Base-by-base conservation (phyloP, 2,888 invertebrate species). In the Drosophila algonquin region DNA sequence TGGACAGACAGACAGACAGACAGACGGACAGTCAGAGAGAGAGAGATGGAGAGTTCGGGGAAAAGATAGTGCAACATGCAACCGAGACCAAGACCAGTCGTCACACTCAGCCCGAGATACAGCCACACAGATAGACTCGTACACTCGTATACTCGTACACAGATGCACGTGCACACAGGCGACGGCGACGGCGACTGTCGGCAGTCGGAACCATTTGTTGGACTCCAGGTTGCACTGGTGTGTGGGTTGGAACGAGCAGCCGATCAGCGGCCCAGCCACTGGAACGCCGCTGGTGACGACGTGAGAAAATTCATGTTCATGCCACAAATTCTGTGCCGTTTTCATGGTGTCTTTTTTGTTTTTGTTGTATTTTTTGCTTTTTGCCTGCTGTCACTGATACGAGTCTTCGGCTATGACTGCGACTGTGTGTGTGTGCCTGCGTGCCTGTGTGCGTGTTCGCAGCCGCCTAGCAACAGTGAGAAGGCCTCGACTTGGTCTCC, bases 281-380 rank as follows among this genome's bases (percentile, higher is more conserved):
- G 56, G 63, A 73, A 57, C 70, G 48, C 58, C 71, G 79, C 58
- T 72, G 79, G 76, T 82, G 84, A 59, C 85, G 87, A 85, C 87
- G 87, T 87, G 84, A 85, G 86, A 87, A 85, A 87, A 83, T 80
- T 78, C 85, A 85, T 87, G 88, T 83, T 79, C 82, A 83, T 87
- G 83, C 85, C 80, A 85, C 83, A 85, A 80, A 87, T 82, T 84
- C 77, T 84, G 87, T 87, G 80, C 80, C 82, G 82, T 80, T 82
- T 81, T 79, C 69, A 76, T 78, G 71, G 64, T 51, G 55, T 46
- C 68, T 55, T 63, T 61, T 27, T 27, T 27, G 18, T 18, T 18
- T 18, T 18, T 18, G 18, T 18, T 18, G 18, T 21, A 21, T 27
- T 55, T 62, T 48, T 58, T 53, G 40, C 50, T 40, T 51, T 50